Percentiles rank a stretch among this genome's conserved stretches.
Conservation (phyloP, 2,113 vertebrate genomes). For the Spea multiplicata region DNA sequence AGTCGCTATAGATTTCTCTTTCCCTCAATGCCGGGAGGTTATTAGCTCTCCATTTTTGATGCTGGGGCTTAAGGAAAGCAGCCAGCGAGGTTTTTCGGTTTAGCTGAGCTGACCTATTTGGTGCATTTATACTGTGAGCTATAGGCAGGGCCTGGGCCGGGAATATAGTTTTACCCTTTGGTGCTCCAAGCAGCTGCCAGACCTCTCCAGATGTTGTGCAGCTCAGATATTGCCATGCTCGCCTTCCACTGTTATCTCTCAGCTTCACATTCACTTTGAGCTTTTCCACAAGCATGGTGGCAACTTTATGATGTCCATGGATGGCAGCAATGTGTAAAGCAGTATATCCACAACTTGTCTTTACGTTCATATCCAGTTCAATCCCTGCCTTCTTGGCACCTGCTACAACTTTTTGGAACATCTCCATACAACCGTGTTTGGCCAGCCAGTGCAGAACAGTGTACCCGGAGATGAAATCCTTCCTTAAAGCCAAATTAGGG, state of each 20-base stretch:
- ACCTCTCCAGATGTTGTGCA: conserved; percentile 65
- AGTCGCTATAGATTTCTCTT: conserved; percentile 58
- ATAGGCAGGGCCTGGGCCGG: conserved; percentile 56
- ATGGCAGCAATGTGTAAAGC: conserved; percentile 88
- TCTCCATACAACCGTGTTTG: conserved; percentile 80
- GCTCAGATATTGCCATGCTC: conserved; percentile 85
- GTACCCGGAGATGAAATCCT: conserved; percentile 89
- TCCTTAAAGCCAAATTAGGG: conserved; percentile 71
- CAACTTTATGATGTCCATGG: conserved; percentile 75
- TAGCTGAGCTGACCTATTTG: conserved; percentile 51
- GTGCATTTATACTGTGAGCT: conserved; percentile 47
- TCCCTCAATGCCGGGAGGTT: conserved; percentile 47
- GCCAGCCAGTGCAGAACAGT: conserved; percentile 92
- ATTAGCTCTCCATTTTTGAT: conserved; percentile 56
- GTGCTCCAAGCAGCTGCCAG: conserved; percentile 78
- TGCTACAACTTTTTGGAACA: conserved; percentile 77
- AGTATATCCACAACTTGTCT: conserved; percentile 81
- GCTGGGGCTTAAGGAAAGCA: conserved; percentile 62
- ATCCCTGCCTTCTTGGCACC: conserved; percentile 67
- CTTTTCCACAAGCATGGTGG: conserved; percentile 80
- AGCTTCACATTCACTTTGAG: conserved; percentile 71
- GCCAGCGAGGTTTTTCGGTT: conserved; percentile 59
- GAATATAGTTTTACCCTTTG: conserved; percentile 66
- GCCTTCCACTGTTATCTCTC: conserved; percentile 81
- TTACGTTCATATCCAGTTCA: conserved; percentile 71